Evolutionary conservation across 2,797 vertebrate species (phyloP).

Genomic region (Pangasius macronema): DNA sequence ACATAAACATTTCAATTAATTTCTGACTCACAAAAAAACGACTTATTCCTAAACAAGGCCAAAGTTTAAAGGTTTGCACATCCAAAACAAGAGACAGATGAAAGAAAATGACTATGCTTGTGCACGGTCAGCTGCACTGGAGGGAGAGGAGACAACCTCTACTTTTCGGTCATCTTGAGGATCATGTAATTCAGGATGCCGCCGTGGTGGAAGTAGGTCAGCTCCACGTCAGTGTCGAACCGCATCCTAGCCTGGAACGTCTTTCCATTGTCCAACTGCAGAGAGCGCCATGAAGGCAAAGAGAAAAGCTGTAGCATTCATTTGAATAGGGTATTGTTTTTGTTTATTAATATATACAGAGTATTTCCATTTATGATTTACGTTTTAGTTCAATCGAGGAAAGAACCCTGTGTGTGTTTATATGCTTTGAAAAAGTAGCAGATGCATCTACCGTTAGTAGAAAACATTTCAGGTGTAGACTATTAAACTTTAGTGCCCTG

Average conservation of each 20-base stretch:
- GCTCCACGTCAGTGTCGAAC: slow-evolving; percentile 95
- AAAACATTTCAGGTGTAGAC: not conserved
- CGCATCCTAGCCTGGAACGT: slow-evolving; percentile 87
- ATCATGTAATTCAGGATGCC: slow-evolving; percentile 99
- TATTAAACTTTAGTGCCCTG: not conserved
- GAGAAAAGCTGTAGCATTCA: not conserved
- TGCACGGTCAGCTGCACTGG: not conserved
- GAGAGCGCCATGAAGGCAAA: not conserved
- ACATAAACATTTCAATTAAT: not conserved
- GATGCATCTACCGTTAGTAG: not conserved
- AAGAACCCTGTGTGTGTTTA: not conserved
- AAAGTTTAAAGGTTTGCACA: not conserved
- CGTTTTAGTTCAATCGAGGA: not conserved
- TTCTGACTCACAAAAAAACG: not conserved
- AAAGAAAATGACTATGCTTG: not conserved
- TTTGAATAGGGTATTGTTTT: not conserved
- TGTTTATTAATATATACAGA: not conserved
- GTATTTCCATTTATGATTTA: not conserved
- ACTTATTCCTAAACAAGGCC: not conserved
- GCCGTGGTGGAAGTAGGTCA: slow-evolving; percentile 88
- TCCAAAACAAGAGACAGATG: not conserved
- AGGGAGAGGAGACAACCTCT: slow-evolving; percentile 14
- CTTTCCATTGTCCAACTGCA: slow-evolving; percentile 88
- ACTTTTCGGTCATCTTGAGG: slow-evolving; percentile 86
- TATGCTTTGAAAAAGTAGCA: not conserved